Evolutionary conservation across 2,888 invertebrate species (phyloP).

Genomic region (Ferrisia virgata): DNA sequence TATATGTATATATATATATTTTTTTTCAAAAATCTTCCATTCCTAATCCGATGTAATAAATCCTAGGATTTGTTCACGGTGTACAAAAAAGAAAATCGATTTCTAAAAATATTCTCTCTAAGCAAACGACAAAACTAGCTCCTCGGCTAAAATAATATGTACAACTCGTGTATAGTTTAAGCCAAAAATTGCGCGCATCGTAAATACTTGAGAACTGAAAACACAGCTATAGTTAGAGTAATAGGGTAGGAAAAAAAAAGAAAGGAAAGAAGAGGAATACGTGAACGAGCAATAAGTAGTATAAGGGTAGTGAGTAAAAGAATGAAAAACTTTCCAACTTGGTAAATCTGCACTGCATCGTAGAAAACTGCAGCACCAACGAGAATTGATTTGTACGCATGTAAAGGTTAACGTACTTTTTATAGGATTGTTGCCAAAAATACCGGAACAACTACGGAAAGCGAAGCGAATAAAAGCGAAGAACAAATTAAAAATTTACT

Average conservation of each 20-base stretch:
- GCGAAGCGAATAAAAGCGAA: no score
- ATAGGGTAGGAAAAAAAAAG: background rate
- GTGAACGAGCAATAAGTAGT: background rate
- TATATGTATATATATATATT: no score
- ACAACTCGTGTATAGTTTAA: background rate
- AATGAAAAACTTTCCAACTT: background rate
- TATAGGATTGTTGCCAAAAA: constrained; percentile 10
- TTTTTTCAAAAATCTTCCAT: background rate
- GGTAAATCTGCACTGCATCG: background rate
- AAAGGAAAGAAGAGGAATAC: background rate
- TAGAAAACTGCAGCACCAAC: background rate
- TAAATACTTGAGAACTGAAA: background rate
- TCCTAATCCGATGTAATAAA: background rate
- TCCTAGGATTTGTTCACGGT: background rate
- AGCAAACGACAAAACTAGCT: no score
- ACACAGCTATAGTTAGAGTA: background rate
- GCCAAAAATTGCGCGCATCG: background rate
- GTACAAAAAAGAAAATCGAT: background rate
- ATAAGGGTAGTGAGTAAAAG: background rate
- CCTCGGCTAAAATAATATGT: background rate
- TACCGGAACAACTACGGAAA: background rate
- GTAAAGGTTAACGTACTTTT: constrained; percentile 25
- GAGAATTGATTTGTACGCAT: background rate
- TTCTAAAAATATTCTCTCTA: background rate
- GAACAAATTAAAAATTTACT: background rate